Conservation (phyloP, 30 jellyfish, hydroid and myxozoan genomes). For the Phacellophora camtschatica region DNA sequence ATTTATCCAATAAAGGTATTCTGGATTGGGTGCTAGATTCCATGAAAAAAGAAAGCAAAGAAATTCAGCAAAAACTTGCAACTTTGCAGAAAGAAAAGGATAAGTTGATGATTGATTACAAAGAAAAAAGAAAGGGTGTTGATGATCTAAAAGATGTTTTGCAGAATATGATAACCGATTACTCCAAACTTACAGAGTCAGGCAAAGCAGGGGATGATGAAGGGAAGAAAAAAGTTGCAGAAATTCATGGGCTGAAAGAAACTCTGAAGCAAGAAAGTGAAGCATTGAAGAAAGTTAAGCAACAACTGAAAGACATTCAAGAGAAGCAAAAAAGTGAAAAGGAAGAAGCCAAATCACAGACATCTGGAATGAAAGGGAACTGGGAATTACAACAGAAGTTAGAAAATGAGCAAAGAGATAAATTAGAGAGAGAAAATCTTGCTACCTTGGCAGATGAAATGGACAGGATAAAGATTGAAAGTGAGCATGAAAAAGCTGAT, state of each 20-base stretch:
- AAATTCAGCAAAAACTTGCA: slow-evolving; percentile 78
- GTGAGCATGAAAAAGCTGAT: slow-evolving; percentile 95
- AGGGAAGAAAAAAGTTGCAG: slow-evolving; percentile 89
- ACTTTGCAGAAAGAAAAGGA: slow-evolving; percentile 89
- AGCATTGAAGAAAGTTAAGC: slow-evolving; percentile 75
- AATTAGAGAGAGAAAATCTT: slow-evolving; percentile 80
- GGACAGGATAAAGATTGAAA: slow-evolving; percentile 90
- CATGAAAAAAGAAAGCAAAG: slow-evolving; percentile 83
- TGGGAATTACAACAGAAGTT: slow-evolving; percentile 82
- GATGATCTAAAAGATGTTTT: slow-evolving; percentile 78
- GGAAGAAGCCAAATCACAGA: slow-evolving; percentile 89
- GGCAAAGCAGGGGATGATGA: slow-evolving; percentile 90
- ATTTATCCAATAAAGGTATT: slow-evolving; percentile 86
- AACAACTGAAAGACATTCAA: slow-evolving; percentile 84
- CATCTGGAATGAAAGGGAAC: slow-evolving; percentile 77
- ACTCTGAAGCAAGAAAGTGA: slow-evolving; percentile 88
- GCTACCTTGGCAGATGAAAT: slow-evolving; percentile 95
- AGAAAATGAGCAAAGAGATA: slow-evolving; percentile 90
- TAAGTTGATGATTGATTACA: slow-evolving; percentile 84
- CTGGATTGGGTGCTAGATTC: slow-evolving; percentile 93
- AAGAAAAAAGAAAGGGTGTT: slow-evolving; percentile 82
- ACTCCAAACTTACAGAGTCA: slow-evolving; percentile 77
- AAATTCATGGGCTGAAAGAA: slow-evolving; percentile 88
- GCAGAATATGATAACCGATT: slow-evolving; percentile 81
- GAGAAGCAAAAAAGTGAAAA: slow-evolving; percentile 87